phyloP scores from a whole-genome alignment of 2,797 vertebrate genomes.

The Xiphorhynchus erythropygius region DNA sequence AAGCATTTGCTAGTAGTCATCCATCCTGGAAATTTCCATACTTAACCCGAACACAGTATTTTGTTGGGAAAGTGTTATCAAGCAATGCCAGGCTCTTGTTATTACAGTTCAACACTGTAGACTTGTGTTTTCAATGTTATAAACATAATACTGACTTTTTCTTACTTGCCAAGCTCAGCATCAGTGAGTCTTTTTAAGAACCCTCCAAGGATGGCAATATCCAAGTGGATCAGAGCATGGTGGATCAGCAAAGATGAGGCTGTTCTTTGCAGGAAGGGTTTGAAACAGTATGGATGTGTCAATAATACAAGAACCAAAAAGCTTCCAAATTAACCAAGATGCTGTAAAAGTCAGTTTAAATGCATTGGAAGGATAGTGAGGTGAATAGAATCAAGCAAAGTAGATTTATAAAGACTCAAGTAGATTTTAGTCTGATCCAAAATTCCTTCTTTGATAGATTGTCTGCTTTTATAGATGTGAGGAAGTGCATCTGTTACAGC shows the following conservation, averaged over 20 bases:
- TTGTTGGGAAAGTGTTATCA: not conserved
- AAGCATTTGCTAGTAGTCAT: not conserved
- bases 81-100: not conserved
- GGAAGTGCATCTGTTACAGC: not conserved
- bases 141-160: not conserved
- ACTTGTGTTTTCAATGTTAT: not conserved
- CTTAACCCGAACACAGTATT: not conserved
- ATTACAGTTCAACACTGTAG: not conserved
- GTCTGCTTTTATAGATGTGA: not conserved
- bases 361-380: not conserved
- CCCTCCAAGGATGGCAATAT: not conserved
- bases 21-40: not conserved
- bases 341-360: not conserved
- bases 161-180: not conserved
- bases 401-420: not conserved
- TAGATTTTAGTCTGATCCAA: not conserved
- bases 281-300: not conserved
- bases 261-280: not conserved
- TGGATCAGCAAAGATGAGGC: not conserved
- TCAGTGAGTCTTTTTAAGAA: not conserved
- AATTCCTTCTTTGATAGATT: not conserved
- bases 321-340: not conserved
- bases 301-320: not conserved
- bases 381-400: not conserved
- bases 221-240: not conserved